Base-by-base conservation (phyloP, 2,113 vertebrate genomes). In the Notechis scutatus region DNA sequence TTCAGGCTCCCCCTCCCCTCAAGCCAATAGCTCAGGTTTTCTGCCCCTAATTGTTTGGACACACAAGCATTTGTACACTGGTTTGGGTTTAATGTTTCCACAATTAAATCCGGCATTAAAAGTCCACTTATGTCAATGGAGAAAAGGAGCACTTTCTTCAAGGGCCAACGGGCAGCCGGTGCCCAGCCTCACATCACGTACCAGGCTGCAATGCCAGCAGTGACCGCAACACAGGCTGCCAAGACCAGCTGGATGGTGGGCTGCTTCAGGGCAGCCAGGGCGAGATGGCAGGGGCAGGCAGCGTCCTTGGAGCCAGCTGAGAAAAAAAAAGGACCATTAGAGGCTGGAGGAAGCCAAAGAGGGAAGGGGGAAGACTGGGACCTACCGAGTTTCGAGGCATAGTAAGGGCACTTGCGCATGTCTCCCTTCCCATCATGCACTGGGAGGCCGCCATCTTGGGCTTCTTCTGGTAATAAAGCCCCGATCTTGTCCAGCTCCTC, bases 401-500 rank as follows among this genome's bases (percentile, higher is more conserved):
- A 99, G 97, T 98, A 99, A 0, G 99, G 99, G 94, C 99, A 99
- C 95, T 99, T 99, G 92, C 96, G 98, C 61, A 98, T 61, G 95
- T 99, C 99, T 95, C 99, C 99, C 57, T 98, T 98, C 59, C 98
- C 98, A 0, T 98, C 98, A 0, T 99, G 99, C 94, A 97, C 88
- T 0, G 98, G 97, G 92, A 98, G 45, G 0, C 97, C 98, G 6
- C 97, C 98, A 0, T 98, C 98, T 52, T 98, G 95, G 59, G 97
- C 96, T 8, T 98, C 98, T 87, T 98, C 98, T 57, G 97, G 64
- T 94, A 99, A 96, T 0, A 96, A 96, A 95, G 97, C 97, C 20
- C 98, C 98, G 0, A 98, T 96, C 96, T 98, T 97, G 92, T 99
- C 99, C 96, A 99, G 95, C 95, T 99, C 99, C 29, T 98, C 97